Base-by-base conservation (phyloP, 1,140 invertebrate species). In the Streblospio benedicti region DNA sequence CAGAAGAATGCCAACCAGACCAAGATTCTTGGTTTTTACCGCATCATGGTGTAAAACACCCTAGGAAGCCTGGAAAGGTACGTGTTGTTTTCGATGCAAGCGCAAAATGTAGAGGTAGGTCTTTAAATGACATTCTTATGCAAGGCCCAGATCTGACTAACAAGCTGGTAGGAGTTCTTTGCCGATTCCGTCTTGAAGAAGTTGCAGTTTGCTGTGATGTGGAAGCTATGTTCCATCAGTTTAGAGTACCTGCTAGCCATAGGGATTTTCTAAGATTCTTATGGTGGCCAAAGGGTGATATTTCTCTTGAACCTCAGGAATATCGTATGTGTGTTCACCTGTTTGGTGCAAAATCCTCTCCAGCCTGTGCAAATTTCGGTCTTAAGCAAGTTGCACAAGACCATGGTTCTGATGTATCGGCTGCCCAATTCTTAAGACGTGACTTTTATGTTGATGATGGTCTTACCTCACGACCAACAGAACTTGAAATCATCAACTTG, bases 81-180 rank as follows among this genome's bases (percentile, higher is more conserved):
- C 33, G 63, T 28, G 44, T 67, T 27, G 67, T 69, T 28, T 69
- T 65, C 57, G 67, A 69, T 44, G 63, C 56, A 47, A 38, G 47
- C 25, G 59, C 61, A 28, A 61, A 53, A 38, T 65, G 43, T 47
- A 14, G 51, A 20, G 67, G 67, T 25, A 62, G 49, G 25, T 73
- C 69, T 4, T 47, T 74, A 1, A 73, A 74, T 51, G 51, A 67
- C 14, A 23, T 43, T 14, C 47, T 73, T 12, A 32, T 67, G 1
- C 28, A 58, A 4, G 71, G 72, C 6, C 76, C 79, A 4, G 70
- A 70, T 54, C 52, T 81, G 0, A 77, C 79, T 62, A 71, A 54
- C 49, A 50, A 20, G 35, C 50, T 71, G 16, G 44, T 69, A 12
- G 66, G 57, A 27, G 63, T 69, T 3, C 60, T 71, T 16, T 30